Base-by-base conservation (phyloP, 1,140 invertebrate genomes). In the Macrobrachium nipponense region DNA sequence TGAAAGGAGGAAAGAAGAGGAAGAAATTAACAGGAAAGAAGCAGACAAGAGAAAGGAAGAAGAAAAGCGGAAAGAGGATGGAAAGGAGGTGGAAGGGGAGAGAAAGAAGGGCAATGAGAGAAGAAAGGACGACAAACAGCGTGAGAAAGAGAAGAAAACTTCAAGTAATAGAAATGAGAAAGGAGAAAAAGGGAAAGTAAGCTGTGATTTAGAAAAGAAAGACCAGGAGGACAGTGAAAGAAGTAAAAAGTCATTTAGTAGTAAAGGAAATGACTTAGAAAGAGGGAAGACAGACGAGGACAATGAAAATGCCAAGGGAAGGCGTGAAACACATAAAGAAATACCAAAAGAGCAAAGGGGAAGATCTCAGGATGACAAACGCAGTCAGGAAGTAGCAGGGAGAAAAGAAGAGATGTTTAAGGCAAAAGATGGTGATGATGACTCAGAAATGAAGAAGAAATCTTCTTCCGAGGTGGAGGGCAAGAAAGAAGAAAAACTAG, bases 401-500 rank as follows among this genome's bases (percentile, higher is more conserved):
- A 51, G 66, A 27, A 81, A 81, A 81, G 20, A 68, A 51, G 36
- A 84, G 78, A 44, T 17, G 58, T 15, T 68, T 68, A 68, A 51
- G 18, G 4, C 23, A 15, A 59, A n/a, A 51, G 61, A 73, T 4
- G 20, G 76, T 20, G 36, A 77, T 15, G 27, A 66, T 43, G 59
- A 6, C 27, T 20, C 60, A 20, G n/a, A 27, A 20, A 12, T 62
- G 7, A 17, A 36, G n/a, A 44, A 81, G 27, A 36, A 36, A 36
- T 36, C 27, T 36, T 36, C 27, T 1, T 36, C 27, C 4, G 27
- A 36, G 27, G 27, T 36, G 27, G 1, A 36, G 27, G 27, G 27
- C 27, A 36, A 36, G 27, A 36, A 36, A 36, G 27, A 51, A 12
- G 51, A 51, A 51, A 51, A 51, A 51, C 51, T 51, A 7, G 51